Evolutionary conservation across 1,140 invertebrate species (phyloP), one percentile per base, ranked within the genome.

Genomic region (Bilobella aurantiaca): DNA sequence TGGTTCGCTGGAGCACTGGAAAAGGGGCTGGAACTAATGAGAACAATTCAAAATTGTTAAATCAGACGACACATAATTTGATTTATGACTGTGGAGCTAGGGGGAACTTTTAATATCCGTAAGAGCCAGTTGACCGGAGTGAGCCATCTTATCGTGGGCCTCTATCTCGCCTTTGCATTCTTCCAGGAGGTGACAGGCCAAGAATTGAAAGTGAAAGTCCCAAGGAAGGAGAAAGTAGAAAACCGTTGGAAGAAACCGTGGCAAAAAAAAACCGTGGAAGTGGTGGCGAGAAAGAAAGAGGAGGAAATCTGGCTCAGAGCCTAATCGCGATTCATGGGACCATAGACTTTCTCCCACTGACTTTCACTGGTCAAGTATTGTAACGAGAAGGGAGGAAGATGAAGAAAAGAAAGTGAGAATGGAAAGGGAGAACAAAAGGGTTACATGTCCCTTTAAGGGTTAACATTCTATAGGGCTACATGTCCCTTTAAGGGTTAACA

Each of bases 281-380:
- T 53, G 12, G 49, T 53, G 23, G 49, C 25, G 8, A 23, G 23
- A 23, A 23, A 29, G 25, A 53, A 63, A 53, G 23, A 29, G 42
- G 27, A 49, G 53, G 28, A 23, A 62, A 23, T 57, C 34, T 62
- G 65, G 59, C 65, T 62, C 29, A 30, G 21, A 31, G 60, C 65
- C 65, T 66, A 66, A 66, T 66, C 60, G 34, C 65, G 61, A 66
- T 66, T 66, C 65, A 66, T 34, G 49, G 42, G 46, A 62, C 60
- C 53, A 53, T 53, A 53, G 12, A 18, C 49, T 5, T 18, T 37
- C n/a, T 14, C 18, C n/a, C 47, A 5, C 59, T 34, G 18, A 16
- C 14, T 23, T 53, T 23, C 49, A 53, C 49, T 53, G 49, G 49
- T 53, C 49, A 53, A 53, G 49, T 53, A 53, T 53, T 53, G 25